phyloP scores from a whole-genome alignment of 2,888 invertebrate species.

The Phrixothrix hirtus region DNA sequence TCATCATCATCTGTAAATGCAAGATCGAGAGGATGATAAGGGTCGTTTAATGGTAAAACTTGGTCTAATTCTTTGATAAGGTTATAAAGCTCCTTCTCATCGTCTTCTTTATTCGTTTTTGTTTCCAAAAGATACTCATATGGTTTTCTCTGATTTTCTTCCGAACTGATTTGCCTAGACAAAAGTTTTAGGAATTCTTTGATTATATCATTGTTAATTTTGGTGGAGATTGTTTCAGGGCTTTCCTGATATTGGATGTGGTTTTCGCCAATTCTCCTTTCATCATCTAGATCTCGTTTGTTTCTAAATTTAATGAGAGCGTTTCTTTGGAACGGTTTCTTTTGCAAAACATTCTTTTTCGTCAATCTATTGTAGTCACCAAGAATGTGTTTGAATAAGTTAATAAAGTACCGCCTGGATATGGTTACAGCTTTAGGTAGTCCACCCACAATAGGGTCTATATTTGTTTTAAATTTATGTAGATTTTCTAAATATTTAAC shows the following conservation, averaged over 20 bases:
- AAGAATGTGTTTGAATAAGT: constrained; percentile 47
- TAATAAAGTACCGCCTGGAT: constrained; percentile 45
- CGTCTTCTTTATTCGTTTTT: background rate
- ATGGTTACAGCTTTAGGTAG: constrained; percentile 46
- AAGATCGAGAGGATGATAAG: background rate
- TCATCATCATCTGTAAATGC: background rate
- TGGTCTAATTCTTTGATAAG: too few species aligned
- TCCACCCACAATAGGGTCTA: constrained; percentile 44
- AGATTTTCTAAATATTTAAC: constrained; percentile 45
- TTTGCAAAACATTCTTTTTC: constrained; percentile 39
- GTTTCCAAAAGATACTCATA: background rate
- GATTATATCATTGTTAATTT: background rate
- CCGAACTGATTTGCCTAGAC: background rate
- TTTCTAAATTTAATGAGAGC: background rate
- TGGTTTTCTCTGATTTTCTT: background rate
- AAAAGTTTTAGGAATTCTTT: background rate
- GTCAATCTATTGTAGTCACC: background rate
- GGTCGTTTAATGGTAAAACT: background rate
- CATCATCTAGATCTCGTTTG: background rate
- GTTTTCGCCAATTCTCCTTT: background rate
- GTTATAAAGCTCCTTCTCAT: background rate
- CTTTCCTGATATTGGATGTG: background rate
- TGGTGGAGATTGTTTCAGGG: background rate
- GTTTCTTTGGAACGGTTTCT: background rate
- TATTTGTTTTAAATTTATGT: constrained; percentile 42